A percentile compares a stretch with the other conserved stretches of the same genome.
Conservation (phyloP, 2,113 vertebrate species). For the Gymnocephalus cernua region DNA sequence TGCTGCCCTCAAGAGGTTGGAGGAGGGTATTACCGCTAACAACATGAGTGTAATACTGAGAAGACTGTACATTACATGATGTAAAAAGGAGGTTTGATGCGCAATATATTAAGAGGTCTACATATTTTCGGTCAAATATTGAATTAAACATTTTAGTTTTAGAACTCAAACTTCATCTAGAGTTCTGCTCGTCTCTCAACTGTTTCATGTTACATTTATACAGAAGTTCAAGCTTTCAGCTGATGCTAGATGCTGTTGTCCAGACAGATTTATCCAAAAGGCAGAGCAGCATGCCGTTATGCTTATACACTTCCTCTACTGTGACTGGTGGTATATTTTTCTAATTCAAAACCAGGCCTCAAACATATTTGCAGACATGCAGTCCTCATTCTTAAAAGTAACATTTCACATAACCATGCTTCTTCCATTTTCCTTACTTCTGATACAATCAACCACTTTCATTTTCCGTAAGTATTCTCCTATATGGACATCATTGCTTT, state of each 20-base stretch:
- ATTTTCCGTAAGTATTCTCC: not conserved
- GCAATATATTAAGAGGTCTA: not conserved
- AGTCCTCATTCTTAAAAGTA: no score
- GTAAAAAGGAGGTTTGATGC: not conserved
- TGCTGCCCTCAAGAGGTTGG: constrained; percentile 52
- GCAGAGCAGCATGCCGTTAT: not conserved
- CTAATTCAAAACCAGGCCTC: no score
- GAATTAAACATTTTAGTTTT: not conserved
- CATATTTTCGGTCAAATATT: not conserved
- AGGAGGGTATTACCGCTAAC: constrained; percentile 14
- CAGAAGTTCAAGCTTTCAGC: not conserved
- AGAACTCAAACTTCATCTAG: not conserved
- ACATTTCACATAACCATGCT: not conserved
- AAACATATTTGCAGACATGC: not conserved
- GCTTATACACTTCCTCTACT: not conserved
- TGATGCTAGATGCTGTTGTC: not conserved
- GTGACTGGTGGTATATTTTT: no score
- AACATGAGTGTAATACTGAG: not conserved
- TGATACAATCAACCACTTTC: not conserved
- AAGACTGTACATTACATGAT: not conserved
- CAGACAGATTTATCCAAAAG: not conserved
- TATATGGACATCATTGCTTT: not conserved
- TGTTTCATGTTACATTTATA: not conserved
- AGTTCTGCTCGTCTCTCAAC: no score
- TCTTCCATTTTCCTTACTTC: not conserved